These are phyloP conservation scores for Semaprochilodus insignis DNA, from an alignment of 2,797 vertebrate species.

Conservation along the genomic window DNA sequence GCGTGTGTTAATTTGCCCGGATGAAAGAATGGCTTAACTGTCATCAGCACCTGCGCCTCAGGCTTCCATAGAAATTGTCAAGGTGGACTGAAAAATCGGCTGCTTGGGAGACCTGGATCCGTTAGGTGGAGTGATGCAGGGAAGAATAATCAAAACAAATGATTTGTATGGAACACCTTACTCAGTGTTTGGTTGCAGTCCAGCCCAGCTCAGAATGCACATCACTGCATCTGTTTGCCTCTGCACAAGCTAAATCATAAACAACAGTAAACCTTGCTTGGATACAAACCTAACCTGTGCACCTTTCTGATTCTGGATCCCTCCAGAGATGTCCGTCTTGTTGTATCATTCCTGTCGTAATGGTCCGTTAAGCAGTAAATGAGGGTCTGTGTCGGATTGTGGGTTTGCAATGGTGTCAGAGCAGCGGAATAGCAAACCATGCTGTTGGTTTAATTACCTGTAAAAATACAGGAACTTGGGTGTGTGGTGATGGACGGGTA, in stretches of 20 bases:
- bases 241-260: constrained; percentile 20
- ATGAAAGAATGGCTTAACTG: constrained; percentile 27
- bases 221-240: background rate
- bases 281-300: constrained; percentile 6
- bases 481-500: constrained; percentile 22
- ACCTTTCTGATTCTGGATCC: background rate
- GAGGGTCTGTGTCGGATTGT: background rate
- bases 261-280: constrained; percentile 6
- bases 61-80: constrained; percentile 34
- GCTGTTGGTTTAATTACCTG: constrained; percentile 24
- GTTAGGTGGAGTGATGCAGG: constrained; percentile 21
- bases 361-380: constrained; percentile 17
- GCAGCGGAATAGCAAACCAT: background rate
- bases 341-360: background rate
- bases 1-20: background rate
- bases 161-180: constrained; percentile 48
- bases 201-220: constrained; percentile 15
- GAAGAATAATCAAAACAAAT: constrained; percentile 22
- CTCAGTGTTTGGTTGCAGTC: constrained; percentile 26
- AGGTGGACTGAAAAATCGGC: constrained; percentile 21
- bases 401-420: background rate
- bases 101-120: constrained; percentile 19
- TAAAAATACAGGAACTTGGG: constrained; percentile 11
- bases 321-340: background rate
- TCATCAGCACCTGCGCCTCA: constrained; percentile 40